Evolutionary conservation across 2,888 invertebrate species (phyloP), one percentile per base, ranked within the genome.

Genomic region (Timema podura): DNA sequence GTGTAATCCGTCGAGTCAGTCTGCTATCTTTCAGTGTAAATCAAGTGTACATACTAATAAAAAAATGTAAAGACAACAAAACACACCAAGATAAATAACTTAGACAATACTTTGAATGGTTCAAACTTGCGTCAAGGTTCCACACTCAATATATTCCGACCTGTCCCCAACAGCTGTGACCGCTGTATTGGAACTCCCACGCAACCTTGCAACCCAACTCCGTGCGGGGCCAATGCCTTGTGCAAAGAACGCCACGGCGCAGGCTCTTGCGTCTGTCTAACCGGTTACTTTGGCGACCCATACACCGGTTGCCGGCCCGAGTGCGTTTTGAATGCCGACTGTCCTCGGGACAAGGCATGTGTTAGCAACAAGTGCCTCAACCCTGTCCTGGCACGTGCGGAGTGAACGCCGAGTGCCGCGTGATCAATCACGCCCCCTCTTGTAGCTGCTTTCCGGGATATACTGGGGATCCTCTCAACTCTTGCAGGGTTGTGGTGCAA

Each of bases 241-340:
- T 95, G 95, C 82, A 90, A 88, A 80, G 91, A 92, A 82, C 86
- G 88, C 77, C 88, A 91, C 77, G 91, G 90, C 75, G 89, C 89
- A 71, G 93, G 92, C 65, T 91, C 93, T 73, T 95, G 94, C 80
- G 85, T 87, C 73, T 95, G 94, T 82, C 82, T 92, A 73, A 86
- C 89, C 71, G 91, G 92, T 77, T 94, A 92, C 80, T 90, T 88
- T 77, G 94, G 94, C 68, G 92, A 94, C 83, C 93, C 94, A 2
- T 93, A 94, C 77, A 83, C 90, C 61, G 91, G 91, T 78, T 95
- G 95, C 80, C 85, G 92, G 78, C 94, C 94, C 46, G 93, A 95
- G 85, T 95, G 95, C 80, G 89, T 93, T n/a, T 86, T 91, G 76
- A 94, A 94, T 80, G 88, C 91, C 10, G 94, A 95, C 77, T 95